phyloP scores from a whole-genome alignment of 2,797 vertebrate species.

The Taenioides sp. region DNA sequence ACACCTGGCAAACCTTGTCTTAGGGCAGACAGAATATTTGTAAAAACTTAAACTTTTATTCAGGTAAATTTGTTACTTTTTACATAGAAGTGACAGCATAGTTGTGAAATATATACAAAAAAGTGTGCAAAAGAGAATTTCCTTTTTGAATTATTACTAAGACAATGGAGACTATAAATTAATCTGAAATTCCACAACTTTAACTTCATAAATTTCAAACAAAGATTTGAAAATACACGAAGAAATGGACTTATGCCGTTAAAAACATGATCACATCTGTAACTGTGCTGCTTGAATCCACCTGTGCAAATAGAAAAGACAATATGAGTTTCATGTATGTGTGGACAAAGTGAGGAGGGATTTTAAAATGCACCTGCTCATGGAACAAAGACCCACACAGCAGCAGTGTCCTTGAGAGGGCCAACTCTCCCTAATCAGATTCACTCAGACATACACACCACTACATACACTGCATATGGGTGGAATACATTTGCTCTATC shows the following conservation, averaged over 20 bases:
- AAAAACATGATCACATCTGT: slow-evolving; percentile 7
- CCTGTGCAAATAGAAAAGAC: neutral
- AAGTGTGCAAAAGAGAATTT: neutral
- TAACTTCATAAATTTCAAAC: neutral
- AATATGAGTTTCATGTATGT: slow-evolving; percentile 6
- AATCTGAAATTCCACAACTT: neutral
- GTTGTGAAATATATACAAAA: neutral
- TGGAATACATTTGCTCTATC: slow-evolving; percentile 71
- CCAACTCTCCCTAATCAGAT: slow-evolving; percentile 69
- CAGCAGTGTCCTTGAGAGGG: slow-evolving; percentile 72
- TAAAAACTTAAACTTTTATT: neutral
- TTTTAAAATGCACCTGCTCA: slow-evolving; percentile 28
- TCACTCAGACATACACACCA: slow-evolving; percentile 72
- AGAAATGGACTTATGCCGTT: neutral
- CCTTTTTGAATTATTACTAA: no score
- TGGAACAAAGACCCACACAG: slow-evolving; percentile 17
- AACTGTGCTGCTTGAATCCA: slow-evolving; percentile 19
- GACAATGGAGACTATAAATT: no score
- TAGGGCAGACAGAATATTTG: neutral
- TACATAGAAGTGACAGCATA: neutral
- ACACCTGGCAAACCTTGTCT: no score
- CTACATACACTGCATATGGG: slow-evolving; percentile 61
- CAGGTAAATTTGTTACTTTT: neutral
- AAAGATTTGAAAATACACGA: neutral
- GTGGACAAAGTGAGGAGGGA: slow-evolving; percentile 8